Evolutionary conservation across 2,888 invertebrate genomes (phyloP).

Genomic region (Pandemis cinnamomeana): DNA sequence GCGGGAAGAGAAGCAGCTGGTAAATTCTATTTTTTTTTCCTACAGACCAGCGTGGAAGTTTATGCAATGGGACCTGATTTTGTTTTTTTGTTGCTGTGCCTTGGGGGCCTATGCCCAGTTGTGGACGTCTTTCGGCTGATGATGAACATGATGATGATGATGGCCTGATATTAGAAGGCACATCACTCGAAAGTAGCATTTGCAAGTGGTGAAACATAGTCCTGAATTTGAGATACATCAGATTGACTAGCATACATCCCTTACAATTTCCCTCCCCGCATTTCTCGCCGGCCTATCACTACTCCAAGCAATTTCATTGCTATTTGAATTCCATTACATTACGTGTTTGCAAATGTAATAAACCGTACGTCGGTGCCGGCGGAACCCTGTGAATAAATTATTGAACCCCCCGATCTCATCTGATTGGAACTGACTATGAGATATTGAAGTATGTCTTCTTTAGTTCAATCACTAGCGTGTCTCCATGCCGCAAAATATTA

Average conservation of each 20-base stretch:
- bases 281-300: constrained; percentile 1
- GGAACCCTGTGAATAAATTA: constrained; percentile 48
- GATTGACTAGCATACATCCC: background rate
- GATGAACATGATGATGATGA: too few relatives aligned
- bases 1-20: too few relatives aligned
- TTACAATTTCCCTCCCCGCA: background rate
- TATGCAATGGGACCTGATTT: too few relatives aligned
- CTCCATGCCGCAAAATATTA: background rate
- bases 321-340: constrained; percentile 12
- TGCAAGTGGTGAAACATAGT: too few relatives aligned
- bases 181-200: too few relatives aligned
- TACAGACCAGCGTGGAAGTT: too few relatives aligned
- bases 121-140: too few relatives aligned
- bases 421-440: constrained; percentile 40
- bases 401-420: constrained; percentile 47
- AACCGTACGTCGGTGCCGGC: background rate
- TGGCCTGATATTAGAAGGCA: too few relatives aligned
- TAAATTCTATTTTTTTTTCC: too few relatives aligned
- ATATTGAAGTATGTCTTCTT: background rate
- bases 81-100: too few relatives aligned
- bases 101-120: too few relatives aligned
- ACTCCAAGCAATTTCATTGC: constrained; percentile 3
- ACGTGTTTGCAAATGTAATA: constrained; percentile 15
- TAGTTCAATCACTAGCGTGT: background rate
- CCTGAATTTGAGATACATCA: too few relatives aligned